phyloP scores from a whole-genome alignment of 2,888 invertebrate genomes.

The Emmelina monodactyla region DNA sequence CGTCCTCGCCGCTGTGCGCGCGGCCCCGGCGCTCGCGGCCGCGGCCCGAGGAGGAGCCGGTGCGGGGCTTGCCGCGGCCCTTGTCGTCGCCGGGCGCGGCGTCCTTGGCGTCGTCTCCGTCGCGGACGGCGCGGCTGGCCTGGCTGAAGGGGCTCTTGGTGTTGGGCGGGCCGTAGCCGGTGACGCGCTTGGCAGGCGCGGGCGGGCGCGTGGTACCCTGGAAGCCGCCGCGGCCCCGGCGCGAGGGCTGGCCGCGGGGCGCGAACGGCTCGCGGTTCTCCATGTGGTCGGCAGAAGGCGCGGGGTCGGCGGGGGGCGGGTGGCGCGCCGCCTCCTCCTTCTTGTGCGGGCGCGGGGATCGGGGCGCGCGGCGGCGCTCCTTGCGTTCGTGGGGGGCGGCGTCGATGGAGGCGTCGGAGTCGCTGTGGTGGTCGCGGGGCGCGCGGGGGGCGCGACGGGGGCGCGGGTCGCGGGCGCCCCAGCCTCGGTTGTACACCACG shows the following conservation, averaged over 20 bases:
- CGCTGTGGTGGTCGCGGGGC: slow-evolving; percentile 65
- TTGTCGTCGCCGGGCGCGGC: slow-evolving; percentile 65
- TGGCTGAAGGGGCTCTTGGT: slow-evolving; percentile 79
- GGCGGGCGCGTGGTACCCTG: slow-evolving; percentile 50
- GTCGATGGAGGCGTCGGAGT: slow-evolving; percentile 80
- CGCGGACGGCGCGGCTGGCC: slow-evolving; percentile 44
- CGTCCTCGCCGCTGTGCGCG: slow-evolving; percentile 60
- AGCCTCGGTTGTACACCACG: slow-evolving; percentile 34
- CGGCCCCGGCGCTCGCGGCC: slow-evolving; percentile 49
- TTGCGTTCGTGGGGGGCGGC: slow-evolving; percentile 66
- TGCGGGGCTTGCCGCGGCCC: slow-evolving; percentile 70
- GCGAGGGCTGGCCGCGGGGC: slow-evolving; percentile 87
- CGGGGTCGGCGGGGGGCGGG: slow-evolving; percentile 25
- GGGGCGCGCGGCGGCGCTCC: slow-evolving; percentile 62
- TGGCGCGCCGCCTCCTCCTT: slow-evolving; percentile 50
- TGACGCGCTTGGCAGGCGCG: slow-evolving; percentile 68
- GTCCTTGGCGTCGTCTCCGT: slow-evolving; percentile 45
- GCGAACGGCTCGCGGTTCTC: slow-evolving; percentile 78
- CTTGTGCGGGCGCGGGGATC: slow-evolving; percentile 7
- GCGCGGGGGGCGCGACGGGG: slow-evolving; percentile 57
- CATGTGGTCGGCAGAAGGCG: slow-evolving; percentile 45
- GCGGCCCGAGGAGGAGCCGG: slow-evolving; percentile 70
- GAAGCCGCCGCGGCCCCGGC: slow-evolving; percentile 78
- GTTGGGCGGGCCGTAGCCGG: slow-evolving; percentile 83
- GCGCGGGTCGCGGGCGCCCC: slow-evolving; percentile 56